phyloP scores from a whole-genome alignment of 1,140 invertebrate genomes.

The Procambarus clarkii region DNA sequence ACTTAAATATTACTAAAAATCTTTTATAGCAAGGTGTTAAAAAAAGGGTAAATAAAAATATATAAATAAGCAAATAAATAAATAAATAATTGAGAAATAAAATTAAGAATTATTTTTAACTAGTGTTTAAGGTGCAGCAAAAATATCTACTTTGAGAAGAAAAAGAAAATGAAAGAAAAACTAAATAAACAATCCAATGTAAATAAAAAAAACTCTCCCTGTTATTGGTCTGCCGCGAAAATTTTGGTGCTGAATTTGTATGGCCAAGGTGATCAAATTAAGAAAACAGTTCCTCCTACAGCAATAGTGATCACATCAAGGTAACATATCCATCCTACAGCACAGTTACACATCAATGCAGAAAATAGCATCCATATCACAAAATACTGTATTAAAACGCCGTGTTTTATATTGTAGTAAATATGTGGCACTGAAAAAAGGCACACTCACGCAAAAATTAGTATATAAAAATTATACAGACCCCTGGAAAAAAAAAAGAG shows the following conservation, averaged over 20 bases:
- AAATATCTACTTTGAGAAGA: constrained; percentile 12
- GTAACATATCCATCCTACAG: constrained; percentile 32
- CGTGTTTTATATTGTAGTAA: not conserved
- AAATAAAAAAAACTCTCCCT: constrained; percentile 23
- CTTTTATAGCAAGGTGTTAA: constrained; percentile 16
- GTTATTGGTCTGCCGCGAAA: constrained; percentile 21
- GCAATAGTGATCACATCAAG: constrained; percentile 52
- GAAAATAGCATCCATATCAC: constrained; percentile 61
- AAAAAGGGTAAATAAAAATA: constrained; percentile 22
- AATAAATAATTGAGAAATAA: constrained; percentile 8
- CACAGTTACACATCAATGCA: constrained; percentile 66
- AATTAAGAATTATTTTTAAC: not conserved
- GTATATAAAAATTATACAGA: constrained; percentile 59
- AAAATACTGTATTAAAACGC: constrained; percentile 62
- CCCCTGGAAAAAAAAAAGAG: constrained; percentile 48
- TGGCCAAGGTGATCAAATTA: constrained; percentile 37
- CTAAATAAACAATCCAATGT: not conserved
- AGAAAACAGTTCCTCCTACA: constrained; percentile 40
- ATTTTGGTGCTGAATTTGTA: constrained; percentile 45
- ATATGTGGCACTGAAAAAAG: constrained; percentile 30
- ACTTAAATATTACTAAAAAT: constrained; percentile 25
- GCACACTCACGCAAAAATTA: constrained; percentile 53
- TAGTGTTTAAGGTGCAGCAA: constrained; percentile 24
- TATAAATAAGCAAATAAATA: constrained; percentile 6
- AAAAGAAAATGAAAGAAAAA: constrained; percentile 4